Evolutionary conservation across 2,113 vertebrate species (phyloP).

Genomic region (Amia ocellicauda): DNA sequence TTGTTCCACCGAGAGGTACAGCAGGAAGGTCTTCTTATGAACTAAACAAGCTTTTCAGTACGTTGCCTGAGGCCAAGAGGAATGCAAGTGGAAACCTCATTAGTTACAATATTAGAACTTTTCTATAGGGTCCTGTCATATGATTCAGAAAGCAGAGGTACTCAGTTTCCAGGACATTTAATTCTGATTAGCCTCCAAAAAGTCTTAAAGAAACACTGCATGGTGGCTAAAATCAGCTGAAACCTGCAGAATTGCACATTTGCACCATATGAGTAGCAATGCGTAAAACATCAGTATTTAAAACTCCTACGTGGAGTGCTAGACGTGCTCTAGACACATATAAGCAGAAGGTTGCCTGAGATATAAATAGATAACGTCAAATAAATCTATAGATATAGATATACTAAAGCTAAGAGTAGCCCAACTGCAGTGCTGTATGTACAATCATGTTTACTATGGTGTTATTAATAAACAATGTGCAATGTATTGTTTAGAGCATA

Average conservation of each 20-base stretch:
- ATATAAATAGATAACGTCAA: conserved; percentile 58
- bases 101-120: conserved; percentile 52
- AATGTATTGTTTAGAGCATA: too few relatives aligned
- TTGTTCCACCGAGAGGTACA: conserved; percentile 47
- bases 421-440: too few relatives aligned
- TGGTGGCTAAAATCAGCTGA: conserved; percentile 32
- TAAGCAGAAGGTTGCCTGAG: conserved; percentile 39
- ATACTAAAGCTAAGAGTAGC: too few relatives aligned
- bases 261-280: conserved; percentile 47
- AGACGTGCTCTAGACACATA: conserved; percentile 49
- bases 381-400: conserved; percentile 38
- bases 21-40: conserved; percentile 64
- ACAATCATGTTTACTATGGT: too few relatives aligned
- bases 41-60: conserved; percentile 44
- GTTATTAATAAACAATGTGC: too few relatives aligned
- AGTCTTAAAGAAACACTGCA: conserved; percentile 27
- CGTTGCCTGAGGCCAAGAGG: conserved; percentile 35
- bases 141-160: conserved; percentile 41
- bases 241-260: conserved; percentile 55
- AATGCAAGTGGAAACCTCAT: conserved; percentile 56
- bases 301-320: conserved; percentile 50
- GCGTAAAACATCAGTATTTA: conserved; percentile 63
- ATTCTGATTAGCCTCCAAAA: conserved; percentile 27
- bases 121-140: conserved; percentile 42
- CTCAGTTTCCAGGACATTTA: conserved; percentile 43